phyloP scores from a whole-genome alignment of 2,797 vertebrate species.

The Clarias fuscus region DNA sequence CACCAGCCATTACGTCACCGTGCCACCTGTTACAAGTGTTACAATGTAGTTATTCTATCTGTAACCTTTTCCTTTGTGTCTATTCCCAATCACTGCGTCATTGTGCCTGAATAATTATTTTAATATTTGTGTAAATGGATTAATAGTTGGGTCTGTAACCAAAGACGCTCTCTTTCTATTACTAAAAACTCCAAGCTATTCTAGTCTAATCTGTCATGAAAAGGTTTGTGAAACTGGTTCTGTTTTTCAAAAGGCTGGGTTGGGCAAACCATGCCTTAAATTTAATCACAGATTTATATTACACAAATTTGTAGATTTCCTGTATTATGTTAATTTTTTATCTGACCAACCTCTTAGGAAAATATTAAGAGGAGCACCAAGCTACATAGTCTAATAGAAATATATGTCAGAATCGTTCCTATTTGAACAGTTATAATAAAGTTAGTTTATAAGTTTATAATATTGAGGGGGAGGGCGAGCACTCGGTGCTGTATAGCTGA shows the following conservation, averaged over 20 bases:
- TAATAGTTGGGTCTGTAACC: too few species aligned
- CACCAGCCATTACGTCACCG: too few species aligned
- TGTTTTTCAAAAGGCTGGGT: not conserved
- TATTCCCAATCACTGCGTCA: too few species aligned
- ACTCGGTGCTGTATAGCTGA: not conserved
- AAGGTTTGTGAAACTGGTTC: not conserved
- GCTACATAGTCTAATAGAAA: not conserved
- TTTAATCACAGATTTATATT: not conserved
- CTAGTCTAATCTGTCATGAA: not conserved
- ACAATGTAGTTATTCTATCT: too few species aligned
- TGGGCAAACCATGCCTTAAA: not conserved
- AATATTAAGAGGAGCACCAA: not conserved
- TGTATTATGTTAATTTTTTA: not conserved
- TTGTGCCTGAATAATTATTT: too few species aligned
- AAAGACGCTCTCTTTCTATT: too few species aligned
- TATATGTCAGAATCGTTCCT: not conserved
- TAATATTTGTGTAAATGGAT: too few species aligned
- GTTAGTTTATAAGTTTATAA: not conserved
- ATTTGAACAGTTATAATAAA: not conserved
- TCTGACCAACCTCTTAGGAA: not conserved
- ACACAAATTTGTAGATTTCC: not conserved
- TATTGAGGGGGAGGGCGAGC: not conserved
- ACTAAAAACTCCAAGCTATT: too few species aligned
- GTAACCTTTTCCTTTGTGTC: too few species aligned
- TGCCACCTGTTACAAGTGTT: too few species aligned